phyloP scores from a whole-genome alignment of 1,140 invertebrate species.

The Gonioctena quinquepunctata region DNA sequence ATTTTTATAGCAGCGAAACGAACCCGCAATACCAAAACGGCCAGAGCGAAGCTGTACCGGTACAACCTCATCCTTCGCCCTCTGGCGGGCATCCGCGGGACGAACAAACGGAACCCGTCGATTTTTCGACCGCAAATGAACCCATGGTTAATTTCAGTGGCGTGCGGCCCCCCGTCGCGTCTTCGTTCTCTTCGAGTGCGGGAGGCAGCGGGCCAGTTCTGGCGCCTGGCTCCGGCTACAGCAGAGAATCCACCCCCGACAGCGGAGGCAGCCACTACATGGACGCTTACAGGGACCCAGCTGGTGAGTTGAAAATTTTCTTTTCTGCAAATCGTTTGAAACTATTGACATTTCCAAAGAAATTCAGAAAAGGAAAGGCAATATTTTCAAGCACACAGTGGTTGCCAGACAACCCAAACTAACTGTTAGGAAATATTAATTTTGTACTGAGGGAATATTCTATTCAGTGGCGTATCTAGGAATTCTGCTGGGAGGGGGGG shows the following conservation, averaged over 20 bases:
- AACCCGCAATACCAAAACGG: slow-evolving; percentile 65
- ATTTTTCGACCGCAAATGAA: slow-evolving; percentile 66
- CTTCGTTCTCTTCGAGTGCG: slow-evolving; percentile 44
- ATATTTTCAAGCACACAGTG: no score
- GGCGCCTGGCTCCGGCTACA: slow-evolving; percentile 67
- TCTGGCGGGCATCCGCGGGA: slow-evolving; percentile 56
- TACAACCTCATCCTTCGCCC: slow-evolving; percentile 46
- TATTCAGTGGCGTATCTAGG: no score
- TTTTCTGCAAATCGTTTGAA: no score
- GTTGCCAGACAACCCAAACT: no score
- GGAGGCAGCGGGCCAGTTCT: slow-evolving; percentile 55
- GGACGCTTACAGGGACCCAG: slow-evolving; percentile 80
- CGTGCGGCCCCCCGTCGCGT: slow-evolving; percentile 58
- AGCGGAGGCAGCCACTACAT: slow-evolving; percentile 83
- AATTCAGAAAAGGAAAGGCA: no score
- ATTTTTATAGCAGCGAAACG: slow-evolving; percentile 60
- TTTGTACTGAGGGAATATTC: no score
- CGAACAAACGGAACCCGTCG: slow-evolving; percentile 71
- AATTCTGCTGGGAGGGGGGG: no score
- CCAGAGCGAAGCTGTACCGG: slow-evolving; percentile 58
- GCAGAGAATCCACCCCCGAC: slow-evolving; percentile 79
- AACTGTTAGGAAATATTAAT: no score
- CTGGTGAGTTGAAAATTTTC: no score
- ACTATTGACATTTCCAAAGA: no score
- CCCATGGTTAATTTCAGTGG: slow-evolving; percentile 61